Percentiles rank a stretch among this genome's conserved stretches.
phyloP scores from a whole-genome alignment of 1,140 invertebrate species.

The Drosophila jambulina region DNA sequence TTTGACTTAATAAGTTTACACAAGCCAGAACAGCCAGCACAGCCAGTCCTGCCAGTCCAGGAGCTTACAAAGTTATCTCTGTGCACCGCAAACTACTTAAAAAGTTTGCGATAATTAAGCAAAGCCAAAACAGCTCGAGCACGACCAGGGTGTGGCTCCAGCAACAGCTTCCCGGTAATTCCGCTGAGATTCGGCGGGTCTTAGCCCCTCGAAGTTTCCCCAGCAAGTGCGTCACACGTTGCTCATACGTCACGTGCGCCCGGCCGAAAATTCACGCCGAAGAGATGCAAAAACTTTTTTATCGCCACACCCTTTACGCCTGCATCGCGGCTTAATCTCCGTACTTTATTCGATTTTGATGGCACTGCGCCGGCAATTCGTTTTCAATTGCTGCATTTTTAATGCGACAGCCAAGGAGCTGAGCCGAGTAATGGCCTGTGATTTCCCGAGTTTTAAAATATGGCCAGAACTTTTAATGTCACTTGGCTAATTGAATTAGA shows the following conservation, averaged over 20 bases:
- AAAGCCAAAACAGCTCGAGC: slow-evolving; percentile 68
- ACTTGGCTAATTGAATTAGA: slow-evolving; percentile 17
- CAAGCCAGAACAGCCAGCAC: slow-evolving; percentile 38
- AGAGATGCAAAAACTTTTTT: slow-evolving; percentile 41
- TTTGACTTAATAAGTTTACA: slow-evolving; percentile 80
- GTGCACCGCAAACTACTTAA: slow-evolving; percentile 76
- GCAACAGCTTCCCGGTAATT: slow-evolving; percentile 3
- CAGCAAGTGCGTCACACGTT: slow-evolving; percentile 44
- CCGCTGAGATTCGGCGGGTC: slow-evolving; percentile 24
- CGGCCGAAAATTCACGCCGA: neutral
- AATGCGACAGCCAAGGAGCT: slow-evolving; percentile 41
- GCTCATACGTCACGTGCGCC: slow-evolving; percentile 70
- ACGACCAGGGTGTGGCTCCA: slow-evolving; percentile 21
- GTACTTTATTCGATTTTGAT: slow-evolving; percentile 75
- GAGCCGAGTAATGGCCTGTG: slow-evolving; percentile 16
- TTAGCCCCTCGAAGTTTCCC: neutral
- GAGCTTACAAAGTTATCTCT: slow-evolving; percentile 70
- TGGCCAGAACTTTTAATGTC: slow-evolving; percentile 10
- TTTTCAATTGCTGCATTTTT: slow-evolving; percentile 81
- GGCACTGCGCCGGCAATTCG: slow-evolving; percentile 62
- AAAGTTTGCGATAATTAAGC: slow-evolving; percentile 80
- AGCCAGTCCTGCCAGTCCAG: slow-evolving; percentile 1
- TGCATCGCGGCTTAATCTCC: slow-evolving; percentile 58
- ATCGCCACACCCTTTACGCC: slow-evolving; percentile 6
- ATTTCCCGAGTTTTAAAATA: slow-evolving; percentile 31